A percentile compares a stretch with the other conserved stretches of the same genome.
Conservation (phyloP, 2,888 invertebrate genomes). For the Campaea margaritaria region DNA sequence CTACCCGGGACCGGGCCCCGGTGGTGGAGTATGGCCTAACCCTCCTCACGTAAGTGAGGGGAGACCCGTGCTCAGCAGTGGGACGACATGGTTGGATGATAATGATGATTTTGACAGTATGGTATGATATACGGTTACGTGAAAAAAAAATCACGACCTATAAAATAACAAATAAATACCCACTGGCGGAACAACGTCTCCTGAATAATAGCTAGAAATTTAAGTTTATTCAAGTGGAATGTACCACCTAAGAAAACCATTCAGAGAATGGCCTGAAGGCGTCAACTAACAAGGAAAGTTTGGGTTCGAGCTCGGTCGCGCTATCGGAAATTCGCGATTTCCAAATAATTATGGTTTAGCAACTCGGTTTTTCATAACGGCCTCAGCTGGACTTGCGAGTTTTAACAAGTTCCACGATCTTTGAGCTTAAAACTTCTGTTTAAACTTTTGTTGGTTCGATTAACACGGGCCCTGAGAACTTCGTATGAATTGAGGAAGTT, state of each 20-base stretch:
- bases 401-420: constrained; percentile 27
- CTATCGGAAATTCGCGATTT: constrained; percentile 34
- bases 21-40: no score
- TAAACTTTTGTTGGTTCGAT: constrained; percentile 12
- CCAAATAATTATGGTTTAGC: constrained; percentile 28
- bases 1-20: no score
- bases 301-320: constrained; percentile 3
- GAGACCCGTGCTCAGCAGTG: no score
- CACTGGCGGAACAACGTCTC: no score
- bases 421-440: constrained; percentile 11
- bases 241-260: constrained; percentile 20
- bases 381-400: constrained; percentile 24
- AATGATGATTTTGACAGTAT: no score
- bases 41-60: no score
- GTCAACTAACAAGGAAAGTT: constrained; percentile 31
- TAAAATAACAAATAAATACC: no score
- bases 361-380: constrained; percentile 25
- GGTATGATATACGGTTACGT: no score
- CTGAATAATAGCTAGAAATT: not conserved
- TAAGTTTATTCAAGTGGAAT: not conserved
- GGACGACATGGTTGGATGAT: no score
- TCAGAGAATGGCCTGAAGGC: constrained; percentile 16
- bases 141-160: no score
- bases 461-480: constrained; percentile 6
- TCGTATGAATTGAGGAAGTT: no score